phyloP scores from a whole-genome alignment of 2,797 vertebrate genomes.

The Siniperca undulata region DNA sequence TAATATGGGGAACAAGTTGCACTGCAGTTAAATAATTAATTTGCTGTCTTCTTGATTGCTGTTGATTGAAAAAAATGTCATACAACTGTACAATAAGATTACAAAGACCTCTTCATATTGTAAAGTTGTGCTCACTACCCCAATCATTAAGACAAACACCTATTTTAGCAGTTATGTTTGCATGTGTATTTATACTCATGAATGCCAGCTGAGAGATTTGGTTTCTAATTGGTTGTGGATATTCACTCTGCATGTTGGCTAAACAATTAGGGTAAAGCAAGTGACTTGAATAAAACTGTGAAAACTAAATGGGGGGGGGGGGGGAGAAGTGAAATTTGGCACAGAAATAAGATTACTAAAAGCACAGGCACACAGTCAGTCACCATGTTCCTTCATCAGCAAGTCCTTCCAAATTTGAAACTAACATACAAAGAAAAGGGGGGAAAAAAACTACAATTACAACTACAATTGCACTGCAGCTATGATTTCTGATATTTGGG shows the following conservation, averaged over 20 bases:
- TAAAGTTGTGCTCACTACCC: neutral
- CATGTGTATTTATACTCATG: neutral
- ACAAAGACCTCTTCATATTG: neutral
- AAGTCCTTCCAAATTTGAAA: neutral
- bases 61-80: neutral
- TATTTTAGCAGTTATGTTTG: neutral
- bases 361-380: neutral
- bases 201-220: slow-evolving; percentile 12
- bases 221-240: slow-evolving; percentile 23
- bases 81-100: neutral
- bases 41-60: neutral
- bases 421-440: neutral
- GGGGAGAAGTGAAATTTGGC: slow-evolving; percentile 29
- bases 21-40: neutral
- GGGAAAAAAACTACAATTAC: too few species aligned
- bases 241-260: slow-evolving; percentile 16
- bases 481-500: neutral
- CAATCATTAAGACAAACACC: neutral
- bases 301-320: slow-evolving; percentile 5
- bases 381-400: neutral
- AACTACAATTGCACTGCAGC: neutral
- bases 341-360: slow-evolving; percentile 20
- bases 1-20: neutral
- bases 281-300: slow-evolving; percentile 38
- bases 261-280: slow-evolving; percentile 11